Percentiles rank a stretch among this genome's conserved stretches.
Evolutionary conservation across 2,888 invertebrate species (phyloP).

Genomic region (Drosophila imparisetae): DNA sequence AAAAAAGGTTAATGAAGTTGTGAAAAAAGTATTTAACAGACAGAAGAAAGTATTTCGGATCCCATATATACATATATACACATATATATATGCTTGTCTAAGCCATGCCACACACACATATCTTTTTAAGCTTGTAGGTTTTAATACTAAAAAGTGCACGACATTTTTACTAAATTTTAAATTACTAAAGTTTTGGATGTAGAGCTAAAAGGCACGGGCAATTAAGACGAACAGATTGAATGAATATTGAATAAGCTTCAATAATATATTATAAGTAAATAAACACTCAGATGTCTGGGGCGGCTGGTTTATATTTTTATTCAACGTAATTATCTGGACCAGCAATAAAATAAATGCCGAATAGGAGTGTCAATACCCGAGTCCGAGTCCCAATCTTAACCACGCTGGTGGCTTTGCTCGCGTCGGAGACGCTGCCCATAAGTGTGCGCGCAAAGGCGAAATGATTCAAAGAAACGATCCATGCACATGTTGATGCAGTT

Average conservation of each 20-base stretch:
- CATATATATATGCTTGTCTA: background rate
- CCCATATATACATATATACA: background rate
- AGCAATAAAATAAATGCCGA: background rate
- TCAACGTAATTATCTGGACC: background rate
- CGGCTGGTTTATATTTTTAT: background rate
- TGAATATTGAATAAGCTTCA: background rate
- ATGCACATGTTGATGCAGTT: conserved; percentile 97
- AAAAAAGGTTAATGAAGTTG: background rate
- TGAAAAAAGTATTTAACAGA: background rate
- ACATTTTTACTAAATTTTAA: too few relatives aligned
- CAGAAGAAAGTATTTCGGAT: background rate
- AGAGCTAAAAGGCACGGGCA: background rate
- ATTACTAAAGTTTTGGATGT: background rate
- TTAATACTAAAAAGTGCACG: background rate
- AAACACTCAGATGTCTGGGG: background rate
- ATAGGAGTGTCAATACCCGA: background rate
- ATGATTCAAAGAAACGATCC: conserved; percentile 98
- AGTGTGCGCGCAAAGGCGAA: conserved; percentile 95
- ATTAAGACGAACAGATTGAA: background rate
- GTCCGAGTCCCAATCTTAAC: background rate
- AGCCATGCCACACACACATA: background rate
- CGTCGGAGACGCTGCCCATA: conserved; percentile 93
- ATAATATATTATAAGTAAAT: background rate
- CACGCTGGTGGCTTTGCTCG: conserved; percentile 85
- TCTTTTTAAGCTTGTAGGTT: background rate